These are phyloP conservation scores for Hapalemur alaotrensis DNA, from an alignment of 2,797 vertebrate species.

Conservation along the genomic window DNA sequence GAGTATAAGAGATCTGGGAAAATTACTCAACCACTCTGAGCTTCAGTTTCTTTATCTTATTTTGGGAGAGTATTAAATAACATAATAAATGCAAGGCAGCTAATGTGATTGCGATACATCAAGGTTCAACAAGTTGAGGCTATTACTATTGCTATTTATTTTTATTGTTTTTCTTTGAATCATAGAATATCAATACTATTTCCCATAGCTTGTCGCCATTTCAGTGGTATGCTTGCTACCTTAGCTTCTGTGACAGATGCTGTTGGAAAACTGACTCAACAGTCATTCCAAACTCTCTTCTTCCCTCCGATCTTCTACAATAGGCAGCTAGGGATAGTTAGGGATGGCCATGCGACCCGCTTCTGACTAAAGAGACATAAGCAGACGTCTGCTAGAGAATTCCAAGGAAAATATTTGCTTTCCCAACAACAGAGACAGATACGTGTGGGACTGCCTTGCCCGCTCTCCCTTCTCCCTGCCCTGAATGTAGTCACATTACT, in stretches of 20 bases:
- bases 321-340: neutral
- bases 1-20: neutral
- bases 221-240: neutral
- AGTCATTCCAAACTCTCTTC: neutral
- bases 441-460: neutral
- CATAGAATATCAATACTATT: neutral
- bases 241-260: neutral
- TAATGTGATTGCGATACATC: neutral
- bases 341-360: neutral
- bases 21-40: neutral
- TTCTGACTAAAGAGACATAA: neutral
- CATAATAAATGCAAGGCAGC: neutral
- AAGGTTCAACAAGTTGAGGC: neutral
- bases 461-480: neutral
- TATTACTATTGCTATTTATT: neutral
- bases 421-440: neutral
- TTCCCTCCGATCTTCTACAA: neutral
- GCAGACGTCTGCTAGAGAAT: neutral
- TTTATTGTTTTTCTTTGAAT: neutral
- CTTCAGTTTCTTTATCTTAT: neutral
- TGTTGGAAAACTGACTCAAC: neutral
- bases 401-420: neutral
- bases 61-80: neutral
- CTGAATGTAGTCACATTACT: neutral
- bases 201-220: neutral